A percentile compares a stretch with the other conserved stretches of the same genome.
Evolutionary conservation across 2,888 invertebrate species (phyloP).

Genomic region (Girardia tigrina): DNA sequence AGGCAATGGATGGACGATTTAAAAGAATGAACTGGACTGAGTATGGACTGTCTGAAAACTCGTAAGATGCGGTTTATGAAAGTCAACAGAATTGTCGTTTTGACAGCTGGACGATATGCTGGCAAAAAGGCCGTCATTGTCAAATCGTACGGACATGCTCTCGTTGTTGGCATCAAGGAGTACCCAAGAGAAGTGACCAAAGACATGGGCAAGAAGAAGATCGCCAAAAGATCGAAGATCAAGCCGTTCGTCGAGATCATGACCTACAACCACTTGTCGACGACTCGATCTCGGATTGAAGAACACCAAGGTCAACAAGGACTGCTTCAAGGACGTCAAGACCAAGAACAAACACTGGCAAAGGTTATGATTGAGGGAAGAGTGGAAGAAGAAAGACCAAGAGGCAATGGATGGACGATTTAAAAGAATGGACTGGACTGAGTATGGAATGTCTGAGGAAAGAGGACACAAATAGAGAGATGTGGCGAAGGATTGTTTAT

Average conservation of each 20-base stretch:
- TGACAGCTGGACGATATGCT: constrained; percentile 93
- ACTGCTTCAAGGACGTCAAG: constrained; percentile 84
- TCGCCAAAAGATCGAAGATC: constrained; percentile 85
- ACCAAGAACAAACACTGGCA: constrained; percentile 91
- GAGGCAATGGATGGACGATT: too few species aligned
- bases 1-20: too few species aligned
- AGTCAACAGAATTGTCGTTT: constrained; percentile 90
- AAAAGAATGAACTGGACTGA: too few species aligned
- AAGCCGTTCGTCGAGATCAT: constrained; percentile 77
- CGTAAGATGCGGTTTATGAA: constrained; percentile 64
- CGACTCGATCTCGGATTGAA: constrained; percentile 69
- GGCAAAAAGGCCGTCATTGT: constrained; percentile 90
- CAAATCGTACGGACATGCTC: constrained; percentile 84
- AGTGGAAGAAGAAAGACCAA: too few species aligned
- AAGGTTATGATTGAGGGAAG: too few species aligned
- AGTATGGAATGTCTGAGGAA: too few species aligned
- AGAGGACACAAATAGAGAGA: too few species aligned
- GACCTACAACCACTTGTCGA: constrained; percentile 56
- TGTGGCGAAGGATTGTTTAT: too few species aligned
- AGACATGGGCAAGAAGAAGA: constrained; percentile 70
- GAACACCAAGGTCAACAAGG: constrained; percentile 65
- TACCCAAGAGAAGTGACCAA: constrained; percentile 87
- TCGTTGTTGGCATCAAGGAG: constrained; percentile 93
- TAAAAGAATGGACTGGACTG: too few species aligned
- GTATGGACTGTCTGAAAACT: too few species aligned